phyloP scores from a whole-genome alignment of 2,113 vertebrate genomes.

The Oncorhynchus masou region DNA sequence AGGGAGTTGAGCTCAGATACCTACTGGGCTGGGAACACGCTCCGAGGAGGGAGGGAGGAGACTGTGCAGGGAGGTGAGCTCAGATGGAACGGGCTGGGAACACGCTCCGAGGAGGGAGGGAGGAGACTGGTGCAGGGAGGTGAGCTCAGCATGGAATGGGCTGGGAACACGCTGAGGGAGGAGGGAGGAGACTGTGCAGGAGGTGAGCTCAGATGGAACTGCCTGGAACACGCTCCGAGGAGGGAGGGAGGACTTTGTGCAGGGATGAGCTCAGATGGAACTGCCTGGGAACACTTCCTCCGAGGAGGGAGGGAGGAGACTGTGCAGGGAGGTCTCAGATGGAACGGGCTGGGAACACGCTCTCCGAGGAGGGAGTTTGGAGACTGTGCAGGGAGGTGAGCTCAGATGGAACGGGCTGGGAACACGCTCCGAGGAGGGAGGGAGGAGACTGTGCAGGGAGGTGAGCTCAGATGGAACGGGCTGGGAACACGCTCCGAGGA shows the following conservation, averaged over 20 bases:
- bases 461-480: conserved; percentile 69
- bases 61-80: conserved; percentile 56
- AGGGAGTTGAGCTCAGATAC: conserved; percentile 65
- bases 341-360: conserved; percentile 56
- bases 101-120: conserved; percentile 11
- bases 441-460: conserved; percentile 36
- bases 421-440: conserved; percentile 27
- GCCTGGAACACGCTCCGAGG: conserved; percentile 24
- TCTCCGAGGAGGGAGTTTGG: not conserved
- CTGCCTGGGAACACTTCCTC: conserved; percentile 34
- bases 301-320: not conserved
- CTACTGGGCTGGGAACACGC: conserved; percentile 31
- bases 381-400: conserved; percentile 41
- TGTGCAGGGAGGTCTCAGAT: conserved; percentile 60
- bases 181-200: conserved; percentile 30
- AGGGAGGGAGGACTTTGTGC: not conserved
- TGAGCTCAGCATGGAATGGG: conserved; percentile 68
- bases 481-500: conserved; percentile 19
- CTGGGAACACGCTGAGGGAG: conserved; percentile 18
- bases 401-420: conserved; percentile 63
- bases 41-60: conserved; percentile 1
- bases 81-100: conserved; percentile 62
- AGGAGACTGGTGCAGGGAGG: conserved; percentile 26
- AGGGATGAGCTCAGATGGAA: conserved; percentile 68
- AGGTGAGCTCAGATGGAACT: conserved; percentile 68